Conservation (phyloP, 2,113 vertebrate species). For the Xenotilapia flavipinnis region DNA sequence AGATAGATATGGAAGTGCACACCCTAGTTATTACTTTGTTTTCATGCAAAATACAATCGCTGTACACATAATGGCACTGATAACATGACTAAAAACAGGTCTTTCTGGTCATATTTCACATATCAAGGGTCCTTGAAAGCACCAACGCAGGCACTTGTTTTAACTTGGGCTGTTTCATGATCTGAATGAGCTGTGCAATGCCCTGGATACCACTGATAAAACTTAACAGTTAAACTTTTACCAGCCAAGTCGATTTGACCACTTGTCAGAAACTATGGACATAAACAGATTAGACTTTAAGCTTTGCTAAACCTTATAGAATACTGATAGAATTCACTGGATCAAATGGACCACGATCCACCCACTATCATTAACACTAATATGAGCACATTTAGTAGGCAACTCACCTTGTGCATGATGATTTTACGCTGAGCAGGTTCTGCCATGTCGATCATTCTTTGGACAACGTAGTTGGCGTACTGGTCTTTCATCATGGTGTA, state of each 20-base stretch:
- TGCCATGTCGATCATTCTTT: slow-evolving; percentile 99
- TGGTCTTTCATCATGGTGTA: slow-evolving; percentile 99
- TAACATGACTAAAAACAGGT: background rate
- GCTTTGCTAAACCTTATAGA: background rate
- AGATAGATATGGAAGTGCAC: background rate
- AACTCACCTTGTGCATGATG: slow-evolving; percentile 92
- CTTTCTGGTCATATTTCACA: background rate
- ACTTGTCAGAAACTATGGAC: background rate
- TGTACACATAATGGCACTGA: background rate
- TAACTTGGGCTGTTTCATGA: background rate
- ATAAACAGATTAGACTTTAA: background rate
- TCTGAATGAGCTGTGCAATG: background rate
- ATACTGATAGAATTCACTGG: background rate
- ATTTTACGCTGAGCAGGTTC: slow-evolving; percentile 96
- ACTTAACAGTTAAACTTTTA: background rate
- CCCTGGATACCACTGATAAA: background rate
- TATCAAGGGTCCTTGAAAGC: background rate
- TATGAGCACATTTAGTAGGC: background rate
- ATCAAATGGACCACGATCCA: background rate
- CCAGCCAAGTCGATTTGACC: background rate
- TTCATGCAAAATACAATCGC: background rate
- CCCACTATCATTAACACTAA: background rate
- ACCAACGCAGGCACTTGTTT: background rate
- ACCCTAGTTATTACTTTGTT: background rate
- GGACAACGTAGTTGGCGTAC: slow-evolving; percentile 97